Evolutionary conservation across 37 sponge, comb jelly and placozoan genomes (phyloP), one percentile per base, ranked within the genome.

Genomic region (Spongilla lacustris): DNA sequence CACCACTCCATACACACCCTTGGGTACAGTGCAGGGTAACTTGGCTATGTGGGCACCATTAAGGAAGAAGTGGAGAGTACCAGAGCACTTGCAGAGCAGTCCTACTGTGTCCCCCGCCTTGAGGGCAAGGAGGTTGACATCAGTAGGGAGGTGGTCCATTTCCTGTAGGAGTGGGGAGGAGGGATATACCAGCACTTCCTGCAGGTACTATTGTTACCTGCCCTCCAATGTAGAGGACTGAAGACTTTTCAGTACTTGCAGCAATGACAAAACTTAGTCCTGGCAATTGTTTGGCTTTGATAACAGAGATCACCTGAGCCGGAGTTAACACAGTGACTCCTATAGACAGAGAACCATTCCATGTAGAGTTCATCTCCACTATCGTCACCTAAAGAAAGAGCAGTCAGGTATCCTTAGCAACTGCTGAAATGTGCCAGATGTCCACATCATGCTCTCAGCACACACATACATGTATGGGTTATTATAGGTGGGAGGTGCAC

Each of bases 301-400:
- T 19, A 10, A 24, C 78, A 37, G 23, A 28, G 33, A 77, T 77
- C 12, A 70, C 85, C 49, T 76, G 38, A 30, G 73, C 36, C 36
- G 87, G 87, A 22, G 36, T 0, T 2, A 86, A n/a, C 23, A 66
- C n/a, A 23, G 87, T 86, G 26, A 86, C 66, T 2, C 80, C 87
- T 10, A 86, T 36, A 17, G 74, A 46, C 36, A 86, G n/a, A 8
- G 81, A 58, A 19, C 87, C 87, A 30, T 41, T 41, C 87, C 87
- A 86, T 31, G 37, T n/a, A 5, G 50, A 0, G 36, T 79, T 19
- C 73, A 86, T 30, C 33, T 86, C 32, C 8, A 26, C 3, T 31
- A 86, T 46, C 72, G 13, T 21, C 31, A 86, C 81, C 87, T 86
- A 31, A 0, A 70, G n/a, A 19, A 13, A 36, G 38, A 46, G 46